Evolutionary conservation across 2,797 vertebrate genomes (phyloP).

Genomic region (Simalia tracyae): DNA sequence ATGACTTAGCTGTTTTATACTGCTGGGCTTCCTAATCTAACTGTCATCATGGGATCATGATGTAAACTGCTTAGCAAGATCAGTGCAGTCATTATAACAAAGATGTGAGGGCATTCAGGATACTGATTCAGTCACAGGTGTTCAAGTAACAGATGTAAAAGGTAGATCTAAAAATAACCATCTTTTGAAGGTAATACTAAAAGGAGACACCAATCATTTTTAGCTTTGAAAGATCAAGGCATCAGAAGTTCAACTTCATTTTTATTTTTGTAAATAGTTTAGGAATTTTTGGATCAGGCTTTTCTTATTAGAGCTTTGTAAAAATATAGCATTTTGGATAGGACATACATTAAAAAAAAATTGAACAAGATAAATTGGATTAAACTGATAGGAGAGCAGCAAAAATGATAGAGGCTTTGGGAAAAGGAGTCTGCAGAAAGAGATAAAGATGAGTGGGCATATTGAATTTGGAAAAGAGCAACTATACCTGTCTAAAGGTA

Average conservation of each 20-base stretch:
- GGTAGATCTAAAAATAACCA: background rate
- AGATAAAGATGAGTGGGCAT: conserved; percentile 60
- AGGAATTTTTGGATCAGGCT: background rate
- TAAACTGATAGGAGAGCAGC: conserved; percentile 28
- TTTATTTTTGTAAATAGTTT: background rate
- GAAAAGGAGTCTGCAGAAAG: conserved; percentile 52
- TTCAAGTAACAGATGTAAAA: background rate
- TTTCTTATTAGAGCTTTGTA: background rate
- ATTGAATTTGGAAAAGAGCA: conserved; percentile 53
- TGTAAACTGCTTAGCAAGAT: background rate
- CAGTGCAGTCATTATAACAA: background rate
- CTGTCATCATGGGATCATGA: too few species aligned
- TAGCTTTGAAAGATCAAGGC: background rate
- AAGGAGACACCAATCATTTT: background rate
- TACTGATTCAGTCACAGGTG: background rate
- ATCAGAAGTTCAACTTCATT: background rate
- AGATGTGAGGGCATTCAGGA: background rate
- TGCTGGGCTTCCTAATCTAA: background rate
- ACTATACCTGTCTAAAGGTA: conserved; percentile 56
- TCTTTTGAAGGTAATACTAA: background rate
- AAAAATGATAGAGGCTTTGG: conserved; percentile 46
- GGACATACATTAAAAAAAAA: background rate
- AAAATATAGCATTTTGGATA: conserved; percentile 25
- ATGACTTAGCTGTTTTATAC: background rate
- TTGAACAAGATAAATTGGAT: conserved; percentile 45